Percentiles rank a stretch among this genome's conserved stretches.
These are phyloP conservation scores for Arge pagana DNA, from an alignment of 2,888 invertebrate genomes.

Conservation along the genomic window DNA sequence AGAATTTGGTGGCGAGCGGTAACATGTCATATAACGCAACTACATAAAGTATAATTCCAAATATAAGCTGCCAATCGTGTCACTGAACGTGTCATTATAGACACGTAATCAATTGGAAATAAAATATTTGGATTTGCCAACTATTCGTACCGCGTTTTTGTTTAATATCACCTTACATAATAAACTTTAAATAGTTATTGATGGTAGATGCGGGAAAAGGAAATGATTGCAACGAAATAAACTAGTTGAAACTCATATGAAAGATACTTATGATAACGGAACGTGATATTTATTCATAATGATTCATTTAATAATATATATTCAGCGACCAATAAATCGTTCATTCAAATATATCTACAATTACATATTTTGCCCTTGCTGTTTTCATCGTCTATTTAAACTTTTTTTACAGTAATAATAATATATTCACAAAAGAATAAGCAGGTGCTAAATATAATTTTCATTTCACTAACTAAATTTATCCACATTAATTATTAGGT, in stretches of 20 bases:
- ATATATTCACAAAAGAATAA: slow-evolving; percentile 44
- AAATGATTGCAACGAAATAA: neutral
- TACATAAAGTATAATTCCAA: neutral
- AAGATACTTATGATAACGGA: slow-evolving; percentile 39
- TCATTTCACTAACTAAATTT: slow-evolving; percentile 14
- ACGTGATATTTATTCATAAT: slow-evolving; percentile 53
- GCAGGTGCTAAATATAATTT: slow-evolving; percentile 28
- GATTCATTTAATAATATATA: slow-evolving; percentile 41
- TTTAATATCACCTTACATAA: no score
- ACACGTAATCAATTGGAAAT: no score
- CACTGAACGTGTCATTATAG: no score
- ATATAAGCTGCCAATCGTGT: no score
- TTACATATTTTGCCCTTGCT: slow-evolving; percentile 40
- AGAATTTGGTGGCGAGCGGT: slow-evolving; percentile 11
- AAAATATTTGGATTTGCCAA: no score
- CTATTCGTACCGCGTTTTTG: no score
- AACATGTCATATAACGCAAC: slow-evolving; percentile 3
- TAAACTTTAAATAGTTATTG: no score
- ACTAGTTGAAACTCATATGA: slow-evolving; percentile 1
- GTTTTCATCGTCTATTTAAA: slow-evolving; percentile 28
- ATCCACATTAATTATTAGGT: no score
- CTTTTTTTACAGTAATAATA: slow-evolving; percentile 37
- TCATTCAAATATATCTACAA: slow-evolving; percentile 44
- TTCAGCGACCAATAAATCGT: slow-evolving; percentile 36
- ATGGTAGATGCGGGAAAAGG: neutral